Evolutionary conservation across 1,140 invertebrate genomes (phyloP).

Genomic region (Drosophila kikkawai): DNA sequence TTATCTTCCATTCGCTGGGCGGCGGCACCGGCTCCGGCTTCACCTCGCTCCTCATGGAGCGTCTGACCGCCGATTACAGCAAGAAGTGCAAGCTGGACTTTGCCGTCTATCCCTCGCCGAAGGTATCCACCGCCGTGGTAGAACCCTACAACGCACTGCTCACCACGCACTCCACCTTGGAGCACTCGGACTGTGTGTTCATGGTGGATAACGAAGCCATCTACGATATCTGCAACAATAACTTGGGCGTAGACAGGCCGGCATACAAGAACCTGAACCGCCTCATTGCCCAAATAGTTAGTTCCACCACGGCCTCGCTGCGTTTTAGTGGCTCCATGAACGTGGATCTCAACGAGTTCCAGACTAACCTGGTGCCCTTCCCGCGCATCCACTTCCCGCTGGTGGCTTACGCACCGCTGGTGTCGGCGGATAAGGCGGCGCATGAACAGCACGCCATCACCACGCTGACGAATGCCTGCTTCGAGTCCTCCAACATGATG

Average conservation of each 20-base stretch:
- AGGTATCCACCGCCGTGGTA: conserved; percentile 92
- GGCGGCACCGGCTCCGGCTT: conserved; percentile 93
- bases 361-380: conserved; percentile 91
- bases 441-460: conserved; percentile 90
- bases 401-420: conserved; percentile 92
- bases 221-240: conserved; percentile 91
- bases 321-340: conserved; percentile 94
- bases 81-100: conserved; percentile 91
- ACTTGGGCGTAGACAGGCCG: conserved; percentile 89
- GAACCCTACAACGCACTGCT: conserved; percentile 95
- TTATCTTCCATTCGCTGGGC: conserved; percentile 93
- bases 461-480: conserved; percentile 92
- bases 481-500: conserved; percentile 93
- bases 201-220: conserved; percentile 95
- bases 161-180: conserved; percentile 91
- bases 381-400: conserved; percentile 92
- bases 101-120: conserved; percentile 91
- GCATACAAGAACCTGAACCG: conserved; percentile 92
- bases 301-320: conserved; percentile 92
- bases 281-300: conserved; percentile 89
- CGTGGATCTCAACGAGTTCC: conserved; percentile 94
- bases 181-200: conserved; percentile 92
- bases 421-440: conserved; percentile 89
- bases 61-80: conserved; percentile 87
- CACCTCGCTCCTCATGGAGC: conserved; percentile 89